Base-by-base conservation (phyloP, 1,140 invertebrate species). In the Temnothorax longispinosus region DNA sequence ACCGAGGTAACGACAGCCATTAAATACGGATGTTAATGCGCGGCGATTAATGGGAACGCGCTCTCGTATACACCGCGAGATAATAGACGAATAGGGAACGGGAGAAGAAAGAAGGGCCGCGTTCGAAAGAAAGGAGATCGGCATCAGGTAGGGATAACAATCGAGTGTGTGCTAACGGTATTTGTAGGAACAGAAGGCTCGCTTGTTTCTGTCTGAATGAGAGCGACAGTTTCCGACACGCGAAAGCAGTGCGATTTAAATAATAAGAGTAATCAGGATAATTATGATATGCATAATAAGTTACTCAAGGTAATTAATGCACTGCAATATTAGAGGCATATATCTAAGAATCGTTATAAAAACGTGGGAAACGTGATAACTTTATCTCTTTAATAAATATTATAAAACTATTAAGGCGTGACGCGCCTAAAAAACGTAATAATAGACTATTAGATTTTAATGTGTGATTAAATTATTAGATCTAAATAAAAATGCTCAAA, bases 21-120 rank as follows among this genome's bases (percentile, higher is more conserved):
- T 84, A 75, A 84, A 84, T 84, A 38, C 18, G 80, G 54, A 81
- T 81, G 65, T 81, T 81, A 81, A 81, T 81, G 78, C 78, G 54
- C 69, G 80, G 41, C 80, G 69, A 84, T 84, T 84, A 84, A 84
- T 84, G 80, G 32, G 69, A 84, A 84, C 80, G 27, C 80, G 80
- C 21, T 41, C 60, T 41, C 60, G 62, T 47, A 38, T 32, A 11
- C n/a, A 41, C 38, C 80, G 69, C 80, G 69, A 35, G 41, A 84
- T 75, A 84, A 84, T 84, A 27, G 69, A 47, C 41, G 44, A 74
- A 75, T 74, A 38, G 27, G 11, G 27, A 67, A 21, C 41, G 50
- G 18, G 69, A 50, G 72, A 52, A 8, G 47, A 60, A 35, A 21
- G 54, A 74, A 47, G 67, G 41, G 44, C 64, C 38, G 50, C 32